phyloP scores from a whole-genome alignment of 2,113 vertebrate genomes.

The Xenus cinereus region DNA sequence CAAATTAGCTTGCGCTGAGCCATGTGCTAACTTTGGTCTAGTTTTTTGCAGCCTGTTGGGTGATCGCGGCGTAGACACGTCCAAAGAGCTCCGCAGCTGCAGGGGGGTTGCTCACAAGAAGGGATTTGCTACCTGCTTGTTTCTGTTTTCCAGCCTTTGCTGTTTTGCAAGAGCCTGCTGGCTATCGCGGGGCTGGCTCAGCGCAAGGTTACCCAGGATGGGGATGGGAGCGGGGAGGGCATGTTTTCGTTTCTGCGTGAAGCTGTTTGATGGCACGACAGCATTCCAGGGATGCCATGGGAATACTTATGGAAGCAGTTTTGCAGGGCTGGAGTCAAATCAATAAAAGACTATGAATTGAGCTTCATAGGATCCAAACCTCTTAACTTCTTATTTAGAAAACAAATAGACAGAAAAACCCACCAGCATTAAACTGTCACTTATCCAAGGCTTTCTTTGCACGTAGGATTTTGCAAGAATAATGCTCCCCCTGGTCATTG shows the following conservation, averaged over 20 bases:
- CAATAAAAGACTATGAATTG: background rate
- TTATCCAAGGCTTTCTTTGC: conserved; percentile 16
- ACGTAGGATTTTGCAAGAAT: conserved; percentile 20
- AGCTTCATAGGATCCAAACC: background rate
- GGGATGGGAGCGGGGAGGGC: background rate
- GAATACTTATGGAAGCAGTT: background rate
- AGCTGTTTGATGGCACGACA: background rate
- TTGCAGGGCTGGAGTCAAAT: background rate
- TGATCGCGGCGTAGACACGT: rapidly evolving
- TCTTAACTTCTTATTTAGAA: background rate
- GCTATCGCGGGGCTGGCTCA: background rate
- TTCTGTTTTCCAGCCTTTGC: background rate
- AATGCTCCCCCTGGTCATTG: conserved; percentile 44
- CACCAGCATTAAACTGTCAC: background rate
- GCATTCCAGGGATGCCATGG: conserved; percentile 16
- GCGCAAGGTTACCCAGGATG: background rate
- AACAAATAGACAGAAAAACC: background rate
- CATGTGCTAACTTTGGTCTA: background rate
- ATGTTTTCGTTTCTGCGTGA: background rate
- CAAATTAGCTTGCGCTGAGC: background rate
- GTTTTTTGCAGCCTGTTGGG: background rate
- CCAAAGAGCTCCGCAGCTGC: background rate
- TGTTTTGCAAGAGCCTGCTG: background rate
- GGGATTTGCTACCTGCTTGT: background rate
- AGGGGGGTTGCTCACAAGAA: background rate